Evolutionary conservation across 2,888 invertebrate species (phyloP).

Genomic region (Dryocosmus kuriphilus): DNA sequence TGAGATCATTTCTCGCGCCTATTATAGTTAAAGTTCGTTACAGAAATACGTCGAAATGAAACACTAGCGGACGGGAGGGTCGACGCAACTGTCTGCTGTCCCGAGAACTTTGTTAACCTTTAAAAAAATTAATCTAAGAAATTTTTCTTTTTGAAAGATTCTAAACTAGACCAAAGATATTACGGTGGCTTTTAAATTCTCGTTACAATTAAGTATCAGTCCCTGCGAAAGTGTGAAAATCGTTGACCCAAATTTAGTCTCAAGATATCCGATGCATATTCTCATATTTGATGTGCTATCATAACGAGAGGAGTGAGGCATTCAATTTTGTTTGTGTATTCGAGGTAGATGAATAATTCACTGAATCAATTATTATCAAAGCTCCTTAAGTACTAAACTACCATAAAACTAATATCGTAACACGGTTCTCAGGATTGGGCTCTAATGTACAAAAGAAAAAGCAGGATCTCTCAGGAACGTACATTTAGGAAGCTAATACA

Average conservation of each 20-base stretch:
- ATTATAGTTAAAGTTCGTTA: conserved; percentile 45
- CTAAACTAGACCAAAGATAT: too few relatives aligned
- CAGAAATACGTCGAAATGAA: conserved; percentile 55
- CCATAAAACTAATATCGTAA: conserved; percentile 38
- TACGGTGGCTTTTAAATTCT: neutral
- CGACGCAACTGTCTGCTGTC: conserved; percentile 59
- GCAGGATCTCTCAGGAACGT: conserved; percentile 48
- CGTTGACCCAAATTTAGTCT: conserved; percentile 16
- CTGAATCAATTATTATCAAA: conserved; percentile 23
- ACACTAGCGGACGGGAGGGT: conserved; percentile 60
- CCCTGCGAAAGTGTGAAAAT: neutral
- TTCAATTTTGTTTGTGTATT: conserved; percentile 9
- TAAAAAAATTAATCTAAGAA: neutral
- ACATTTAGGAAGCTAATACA: conserved; percentile 50
- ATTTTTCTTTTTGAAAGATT: too few relatives aligned
- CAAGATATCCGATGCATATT: conserved; percentile 1
- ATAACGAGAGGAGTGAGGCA: conserved; percentile 1
- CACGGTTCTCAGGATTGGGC: conserved; percentile 61
- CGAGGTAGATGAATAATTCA: conserved; percentile 28
- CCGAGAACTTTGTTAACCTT: conserved; percentile 60
- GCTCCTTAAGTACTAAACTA: conserved; percentile 20
- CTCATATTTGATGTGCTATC: conserved; percentile 24
- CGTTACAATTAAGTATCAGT: neutral
- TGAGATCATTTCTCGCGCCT: conserved; percentile 28
- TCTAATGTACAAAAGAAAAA: conserved; percentile 51